A percentile compares a stretch with the other conserved stretches of the same genome.
Conservation (phyloP, 2,888 invertebrate species). For the Euzetes globulus region DNA sequence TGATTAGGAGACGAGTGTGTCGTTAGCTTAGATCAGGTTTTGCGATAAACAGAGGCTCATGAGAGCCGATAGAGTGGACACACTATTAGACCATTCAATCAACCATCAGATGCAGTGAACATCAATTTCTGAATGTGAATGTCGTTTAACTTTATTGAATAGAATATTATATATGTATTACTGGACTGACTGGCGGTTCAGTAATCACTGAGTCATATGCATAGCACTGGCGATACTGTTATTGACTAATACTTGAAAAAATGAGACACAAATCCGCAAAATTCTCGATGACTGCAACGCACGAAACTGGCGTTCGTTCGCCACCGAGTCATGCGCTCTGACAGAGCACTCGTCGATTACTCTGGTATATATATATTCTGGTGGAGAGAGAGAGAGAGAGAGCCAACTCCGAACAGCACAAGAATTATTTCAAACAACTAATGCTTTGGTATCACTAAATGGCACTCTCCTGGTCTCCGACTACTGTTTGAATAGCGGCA, state of each 20-base stretch:
- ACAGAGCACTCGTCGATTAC: not conserved
- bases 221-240: not conserved
- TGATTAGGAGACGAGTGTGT: too few relatives aligned
- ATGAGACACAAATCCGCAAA: constrained; percentile 29
- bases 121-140: not conserved
- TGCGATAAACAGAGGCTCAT: too few relatives aligned
- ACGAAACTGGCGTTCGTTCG: not conserved
- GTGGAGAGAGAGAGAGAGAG: not conserved
- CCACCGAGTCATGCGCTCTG: constrained; percentile 12
- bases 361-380: too few relatives aligned
- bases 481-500: constrained; percentile 12
- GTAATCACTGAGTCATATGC: constrained; percentile 29
- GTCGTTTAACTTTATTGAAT: constrained; percentile 5
- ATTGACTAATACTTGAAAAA: constrained; percentile 28
- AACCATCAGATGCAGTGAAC: not conserved
- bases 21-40: too few relatives aligned
- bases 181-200: not conserved
- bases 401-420: not conserved
- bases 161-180: not conserved
- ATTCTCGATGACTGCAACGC: constrained; percentile 10
- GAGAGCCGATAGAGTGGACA: not conserved
- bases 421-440: constrained; percentile 23
- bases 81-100: constrained; percentile 12
- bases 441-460: constrained; percentile 29
- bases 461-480: constrained; percentile 17